Percentiles rank a stretch among this genome's conserved stretches.
phyloP scores from a whole-genome alignment of 2,888 invertebrate genomes.

The Andricus curvator region DNA sequence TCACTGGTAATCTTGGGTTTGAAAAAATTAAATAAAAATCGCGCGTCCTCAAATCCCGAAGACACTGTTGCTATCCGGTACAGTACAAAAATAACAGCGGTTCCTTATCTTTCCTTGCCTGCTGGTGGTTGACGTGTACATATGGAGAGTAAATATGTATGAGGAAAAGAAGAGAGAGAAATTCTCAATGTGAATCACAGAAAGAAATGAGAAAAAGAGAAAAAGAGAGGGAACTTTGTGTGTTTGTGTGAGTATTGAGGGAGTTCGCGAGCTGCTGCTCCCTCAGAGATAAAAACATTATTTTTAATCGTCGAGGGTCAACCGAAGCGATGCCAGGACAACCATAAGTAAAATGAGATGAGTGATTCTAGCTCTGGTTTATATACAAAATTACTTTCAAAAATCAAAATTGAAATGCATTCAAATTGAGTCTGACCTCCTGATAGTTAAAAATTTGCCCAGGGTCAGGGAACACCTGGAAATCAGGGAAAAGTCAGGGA shows the following conservation, averaged over 20 bases:
- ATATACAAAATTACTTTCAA: neutral
- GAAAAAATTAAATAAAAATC: constrained; percentile 1
- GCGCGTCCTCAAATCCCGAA: constrained; percentile 41
- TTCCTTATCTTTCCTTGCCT: constrained; percentile 65
- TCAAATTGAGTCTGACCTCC: too few species aligned
- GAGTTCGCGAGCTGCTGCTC: constrained; percentile 46
- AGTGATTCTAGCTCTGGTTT: constrained; percentile 24
- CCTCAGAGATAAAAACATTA: constrained; percentile 48
- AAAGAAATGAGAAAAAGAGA: constrained; percentile 18
- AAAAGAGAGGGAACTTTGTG: neutral
- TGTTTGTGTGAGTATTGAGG: neutral
- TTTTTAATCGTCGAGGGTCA: constrained; percentile 41
- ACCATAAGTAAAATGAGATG: constrained; percentile 31
- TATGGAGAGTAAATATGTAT: constrained; percentile 25
- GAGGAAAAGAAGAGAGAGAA: neutral
- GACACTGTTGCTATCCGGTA: constrained; percentile 71
- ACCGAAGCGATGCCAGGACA: constrained; percentile 35
- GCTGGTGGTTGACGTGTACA: constrained; percentile 52
- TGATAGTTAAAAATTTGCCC: too few species aligned
- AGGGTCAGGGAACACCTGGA: too few species aligned
- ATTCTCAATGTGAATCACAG: neutral
- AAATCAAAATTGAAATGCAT: too few species aligned
- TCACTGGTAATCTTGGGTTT: neutral
- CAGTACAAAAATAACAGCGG: constrained; percentile 70
- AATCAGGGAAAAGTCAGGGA: too few species aligned